Evolutionary conservation across 2,113 vertebrate genomes (phyloP), one percentile per base, ranked within the genome.

Genomic region (Heloderma charlesbogerti): DNA sequence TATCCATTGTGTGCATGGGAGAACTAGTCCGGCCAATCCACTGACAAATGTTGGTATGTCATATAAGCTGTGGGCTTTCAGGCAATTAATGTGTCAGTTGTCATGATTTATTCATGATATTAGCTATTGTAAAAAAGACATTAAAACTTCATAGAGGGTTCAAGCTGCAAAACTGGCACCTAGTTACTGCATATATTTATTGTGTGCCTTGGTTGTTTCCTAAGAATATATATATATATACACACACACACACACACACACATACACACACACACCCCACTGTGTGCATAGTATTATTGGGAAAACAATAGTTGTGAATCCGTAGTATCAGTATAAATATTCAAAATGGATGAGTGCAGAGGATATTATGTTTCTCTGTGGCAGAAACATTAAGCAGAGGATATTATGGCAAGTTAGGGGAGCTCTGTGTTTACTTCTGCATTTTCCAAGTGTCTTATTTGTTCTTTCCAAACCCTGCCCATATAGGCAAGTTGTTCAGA

Each of bases 181-280:
- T 34, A 74, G 57, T 77, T 92, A 87, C 84, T 84, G 87, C 87
- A 71, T 84, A 83, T n/a, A 1, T 71, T 90, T 92, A 93, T 91
- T 60, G n/a, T 72, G 66, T 72, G 34, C 9, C 27, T 71, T 37
- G 45, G 45, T 57, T 48, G 40, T 31, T 69, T 40, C 66, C 48
- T 29, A 78, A 45, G 51, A 1, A 40, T 20, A n/a, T 37, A n/a
- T 34, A 74, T 2, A 37, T 4, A 40, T 20, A n/a, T 37, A n/a
- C 71, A 74, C 9, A 37, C 15, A 15, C 34, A 37, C 34, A n/a
- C 34, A 74, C 34, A 72, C 2, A 72, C 86, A 92, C 75, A 88
- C n/a, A n/a, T 37, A n/a, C 71, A 74, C 9, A 37, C 15, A 15
- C 34, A 37, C 34, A n/a, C 34, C n/a, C 54, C 3, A 57, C 54